Conservation (phyloP, 2,888 invertebrate genomes). For the Gari tellinella region DNA sequence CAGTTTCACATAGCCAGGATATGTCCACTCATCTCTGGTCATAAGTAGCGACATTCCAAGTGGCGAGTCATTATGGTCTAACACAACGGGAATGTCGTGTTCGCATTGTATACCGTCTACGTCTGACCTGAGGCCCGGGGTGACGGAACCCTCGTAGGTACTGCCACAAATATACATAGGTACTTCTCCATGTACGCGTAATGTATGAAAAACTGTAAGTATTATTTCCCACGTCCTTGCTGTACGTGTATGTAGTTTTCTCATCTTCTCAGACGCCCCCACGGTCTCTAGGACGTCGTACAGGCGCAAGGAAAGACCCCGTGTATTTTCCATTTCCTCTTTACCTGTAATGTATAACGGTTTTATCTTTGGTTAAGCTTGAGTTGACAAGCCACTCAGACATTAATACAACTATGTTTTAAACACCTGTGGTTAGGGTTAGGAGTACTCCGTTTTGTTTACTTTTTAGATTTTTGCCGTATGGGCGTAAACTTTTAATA, state of each 20-base stretch:
- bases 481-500: no score
- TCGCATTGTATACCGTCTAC: neutral
- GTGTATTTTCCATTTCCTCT: no score
- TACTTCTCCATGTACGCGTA: neutral
- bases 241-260: neutral
- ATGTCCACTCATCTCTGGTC: no score
- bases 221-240: neutral
- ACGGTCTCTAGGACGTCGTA: conserved; percentile 1
- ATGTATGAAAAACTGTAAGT: neutral
- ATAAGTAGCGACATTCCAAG: neutral
- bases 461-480: no score
- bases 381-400: no score
- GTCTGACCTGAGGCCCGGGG: conserved; percentile 9
- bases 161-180: conserved; percentile 1
- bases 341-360: no score
- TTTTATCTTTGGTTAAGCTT: no score
- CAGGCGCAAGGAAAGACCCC: neutral
- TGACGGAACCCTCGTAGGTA: conserved; percentile 1
- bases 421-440: no score
- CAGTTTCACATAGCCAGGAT: conserved; percentile 15
- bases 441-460: no score
- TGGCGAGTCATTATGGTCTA: neutral
- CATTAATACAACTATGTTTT: no score
- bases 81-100: neutral
- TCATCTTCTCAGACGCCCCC: neutral